Base-by-base conservation (phyloP, 1,140 invertebrate species). In the Drosophila nigromelanica region DNA sequence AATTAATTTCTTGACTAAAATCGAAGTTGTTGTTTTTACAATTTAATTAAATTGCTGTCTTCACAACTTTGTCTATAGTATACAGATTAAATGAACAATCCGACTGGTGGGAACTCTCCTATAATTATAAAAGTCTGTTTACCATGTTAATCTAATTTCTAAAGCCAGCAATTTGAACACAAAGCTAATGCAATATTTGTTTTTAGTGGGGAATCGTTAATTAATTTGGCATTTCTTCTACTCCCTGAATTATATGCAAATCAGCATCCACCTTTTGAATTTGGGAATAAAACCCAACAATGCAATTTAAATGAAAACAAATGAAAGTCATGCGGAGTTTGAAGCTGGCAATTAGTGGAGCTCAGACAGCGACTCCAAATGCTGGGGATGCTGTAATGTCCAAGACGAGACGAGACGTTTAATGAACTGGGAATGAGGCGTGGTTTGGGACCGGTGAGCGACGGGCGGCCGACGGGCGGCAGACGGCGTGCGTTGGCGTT, bases 181-280 rank as follows among this genome's bases (percentile, higher is more conserved):
- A 7, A 35, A 18, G 42, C 37, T 58, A 39, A 15, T 43, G 39
- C 24, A 58, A 58, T n/a, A 14, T 33, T 35, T 39, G 33, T 24
- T 40, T 27, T 47, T 43, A n/a, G 30, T 30, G 18, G 21, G 27
- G 18, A 35, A 47, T 37, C 30, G 18, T 58, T 72, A 72, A 72
- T 72, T 72, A 67, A 72, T 72, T 72, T 67, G 69, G 54, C 47
- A 72, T 67, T 67, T 52, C 42, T 37, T n/a, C 27, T 21, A 39
- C 27, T 54, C 39, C 12, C 12, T 24, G 15, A 56, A 37, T 56
- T 37, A 47, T 60, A 73, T 72, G 69, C 69, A 68, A 73, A 68
- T 73, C 24, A 35, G 33, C 59, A 30, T n/a, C 14, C 10, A 8
- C 11, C 33, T 51, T 27, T 50, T 47, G 42, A 48, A 50, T 48